Conservation (phyloP, 2,797 vertebrate species). For the Coreius guichenoti region DNA sequence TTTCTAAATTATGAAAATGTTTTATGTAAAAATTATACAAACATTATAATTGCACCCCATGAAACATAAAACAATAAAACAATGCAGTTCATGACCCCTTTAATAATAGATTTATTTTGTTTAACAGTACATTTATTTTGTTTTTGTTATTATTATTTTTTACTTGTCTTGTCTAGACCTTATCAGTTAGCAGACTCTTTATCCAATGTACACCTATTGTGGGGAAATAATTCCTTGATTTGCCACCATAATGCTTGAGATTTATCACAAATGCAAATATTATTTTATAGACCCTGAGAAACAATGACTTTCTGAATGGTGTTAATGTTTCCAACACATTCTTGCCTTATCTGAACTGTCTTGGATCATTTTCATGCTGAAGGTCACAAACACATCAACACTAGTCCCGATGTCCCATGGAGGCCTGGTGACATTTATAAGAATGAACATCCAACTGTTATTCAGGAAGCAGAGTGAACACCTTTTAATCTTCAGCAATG, state of each 20-base stretch:
- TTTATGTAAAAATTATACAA: too few relatives aligned
- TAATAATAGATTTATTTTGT: too few relatives aligned
- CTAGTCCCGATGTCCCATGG: background rate
- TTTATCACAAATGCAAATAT: background rate
- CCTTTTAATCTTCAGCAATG: background rate
- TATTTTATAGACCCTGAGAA: background rate
- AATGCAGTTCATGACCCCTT: too few relatives aligned
- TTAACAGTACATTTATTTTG: background rate
- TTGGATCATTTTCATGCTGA: slow-evolving; percentile 15
- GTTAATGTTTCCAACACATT: background rate
- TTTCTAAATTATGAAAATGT: too few relatives aligned
- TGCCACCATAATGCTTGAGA: background rate
- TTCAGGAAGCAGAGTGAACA: slow-evolving; percentile 9
- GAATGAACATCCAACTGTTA: background rate
- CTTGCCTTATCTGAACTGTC: slow-evolving; percentile 3
- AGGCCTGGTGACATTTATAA: slow-evolving; percentile 30
- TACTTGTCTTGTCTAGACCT: background rate
- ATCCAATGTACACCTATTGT: background rate
- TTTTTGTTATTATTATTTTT: background rate
- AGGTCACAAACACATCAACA: slow-evolving; percentile 33
- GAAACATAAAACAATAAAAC: too few relatives aligned
- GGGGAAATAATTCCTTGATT: background rate
- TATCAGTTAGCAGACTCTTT: background rate
- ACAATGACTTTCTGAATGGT: slow-evolving; percentile 8
- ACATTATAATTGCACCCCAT: too few relatives aligned